Evolutionary conservation across 2,113 vertebrate species (phyloP), one percentile per base, ranked within the genome.

Genomic region (Toxotes chatareus): DNA sequence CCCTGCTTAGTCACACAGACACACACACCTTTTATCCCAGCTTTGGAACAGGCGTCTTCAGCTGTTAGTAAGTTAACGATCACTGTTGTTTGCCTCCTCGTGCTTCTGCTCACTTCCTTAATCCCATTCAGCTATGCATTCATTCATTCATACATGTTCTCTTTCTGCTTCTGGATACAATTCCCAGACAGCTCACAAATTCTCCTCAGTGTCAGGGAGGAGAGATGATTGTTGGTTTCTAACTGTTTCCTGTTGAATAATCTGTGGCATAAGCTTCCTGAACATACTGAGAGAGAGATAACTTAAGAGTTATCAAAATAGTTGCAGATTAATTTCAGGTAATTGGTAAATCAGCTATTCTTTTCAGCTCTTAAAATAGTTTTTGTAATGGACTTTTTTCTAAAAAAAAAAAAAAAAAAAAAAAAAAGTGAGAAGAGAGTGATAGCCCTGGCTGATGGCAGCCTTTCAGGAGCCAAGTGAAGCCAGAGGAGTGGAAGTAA

Each of bases 41-140:
- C 32, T 61, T 46, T 44, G 36, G 78, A 87, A 77, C 49, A 66
- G 79, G 73, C 80, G 9, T 76, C 64, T 69, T 76, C 80, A 57
- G 53, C 81, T 47, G 23, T 75, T 71, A 38, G 44, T 14, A 38
- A 82, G 27, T 77, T 67, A 60, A 73, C 51, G 67, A 47, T 86
- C 40, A 21, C 46, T 19, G 27, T 71, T 63, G 84, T 76, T 76
- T 55, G 57, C 80, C 44, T 47, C 56, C 78, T 80, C 70, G 4
- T 80, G 74, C 64, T 68, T 38, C 59, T 53, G 57, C 46, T 81
- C 47, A 66, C 79, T 82, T 89, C 89, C 79, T 80, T 76, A 73
- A 2, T 57, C 44, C 69, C 78, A 77, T 61, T 51, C 62, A 60
- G 56, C 75, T 38, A 16, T 72, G 68, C 79, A 74, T 82, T 73